phyloP scores from a whole-genome alignment of 2,113 vertebrate genomes.

The Ploceus nigricollis region DNA sequence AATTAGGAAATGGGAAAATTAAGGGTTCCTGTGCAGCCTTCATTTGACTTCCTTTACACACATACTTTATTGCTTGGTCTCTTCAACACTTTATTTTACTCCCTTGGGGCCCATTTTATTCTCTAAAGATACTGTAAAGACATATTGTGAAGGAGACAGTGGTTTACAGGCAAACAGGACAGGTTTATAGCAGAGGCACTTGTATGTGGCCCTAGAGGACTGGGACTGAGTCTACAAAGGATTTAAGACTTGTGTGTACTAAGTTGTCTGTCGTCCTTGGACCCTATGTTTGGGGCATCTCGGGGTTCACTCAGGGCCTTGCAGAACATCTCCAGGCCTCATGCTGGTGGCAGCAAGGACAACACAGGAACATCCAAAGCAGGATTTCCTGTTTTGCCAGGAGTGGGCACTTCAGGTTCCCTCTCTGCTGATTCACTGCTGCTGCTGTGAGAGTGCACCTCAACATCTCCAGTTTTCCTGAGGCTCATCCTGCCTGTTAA shows the following conservation, averaged over 20 bases:
- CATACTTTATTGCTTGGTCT: not conserved
- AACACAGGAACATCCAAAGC: not conserved
- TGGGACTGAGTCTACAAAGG: not conserved
- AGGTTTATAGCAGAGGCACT: not conserved
- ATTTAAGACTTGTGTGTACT: not conserved
- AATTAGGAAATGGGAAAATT: slow-evolving; percentile 18
- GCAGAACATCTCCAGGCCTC: not conserved
- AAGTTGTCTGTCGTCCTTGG: rapidly evolving
- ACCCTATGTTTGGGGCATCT: not conserved
- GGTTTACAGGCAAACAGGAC: not conserved
- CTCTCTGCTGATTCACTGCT: not conserved
- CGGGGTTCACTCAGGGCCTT: not conserved
- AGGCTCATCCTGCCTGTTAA: not conserved
- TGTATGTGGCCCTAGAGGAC: not conserved
- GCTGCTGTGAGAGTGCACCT: not conserved
- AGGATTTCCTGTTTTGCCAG: not conserved
- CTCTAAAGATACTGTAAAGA: not conserved
- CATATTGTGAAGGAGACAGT: rapidly evolving
- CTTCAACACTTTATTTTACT: not conserved
- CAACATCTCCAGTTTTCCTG: not conserved
- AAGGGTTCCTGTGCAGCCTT: not conserved
- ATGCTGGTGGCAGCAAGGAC: not conserved
- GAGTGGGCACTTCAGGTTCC: not conserved
- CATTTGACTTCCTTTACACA: not conserved
- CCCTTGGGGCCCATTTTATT: not conserved